Base-by-base conservation (phyloP, 2,888 invertebrate species). In the Pristionchus mayeri region DNA sequence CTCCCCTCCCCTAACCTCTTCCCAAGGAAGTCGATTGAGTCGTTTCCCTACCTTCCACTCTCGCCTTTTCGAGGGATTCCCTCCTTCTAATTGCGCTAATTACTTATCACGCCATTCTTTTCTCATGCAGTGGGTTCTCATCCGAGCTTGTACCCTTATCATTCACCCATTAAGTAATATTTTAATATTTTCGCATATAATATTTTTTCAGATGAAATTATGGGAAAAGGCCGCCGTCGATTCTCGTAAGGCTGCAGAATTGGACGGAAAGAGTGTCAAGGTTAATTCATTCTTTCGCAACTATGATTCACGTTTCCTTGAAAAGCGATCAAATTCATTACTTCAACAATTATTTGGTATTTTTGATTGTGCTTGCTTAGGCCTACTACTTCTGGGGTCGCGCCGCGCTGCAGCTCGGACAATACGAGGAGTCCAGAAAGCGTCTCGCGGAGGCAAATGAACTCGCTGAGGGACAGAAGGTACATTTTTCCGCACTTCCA, bases 301-400 rank as follows among this genome's bases (percentile, higher is more conserved):
- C n/a, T 54, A 3, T 54, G 24, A 1, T 21, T 21, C 24, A 0
- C 9, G 4, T 24, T 54, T 24, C 21, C 24, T 2, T 24, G 30
- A n/a, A n/a, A n/a, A n/a, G n/a, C n/a, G n/a, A n/a, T n/a, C n/a
- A n/a, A n/a, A n/a, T n/a, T 60, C 9, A 13, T 27, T 60, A 1
- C 30, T 9, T 60, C 16, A 27, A 2, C 16, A n/a, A n/a, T n/a
- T n/a, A n/a, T n/a, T n/a, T 30, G 40, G 18, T 9, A n/a, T 3
- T n/a, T 3, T 6, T 11, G 2, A 18, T 54, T 80, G n/a, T n/a
- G n/a, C n/a, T n/a, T n/a, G n/a, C 88, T 44, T 44, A 89, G 90
- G 98, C 97, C 0, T 98, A 98, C 93, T 98, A 98, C 94, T 98
- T 98, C 93, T 94, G 98, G 85, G 98, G 98, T 0, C 96, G 97